Base-by-base conservation (phyloP, 2,113 vertebrate species). In the Monopterus albus region DNA sequence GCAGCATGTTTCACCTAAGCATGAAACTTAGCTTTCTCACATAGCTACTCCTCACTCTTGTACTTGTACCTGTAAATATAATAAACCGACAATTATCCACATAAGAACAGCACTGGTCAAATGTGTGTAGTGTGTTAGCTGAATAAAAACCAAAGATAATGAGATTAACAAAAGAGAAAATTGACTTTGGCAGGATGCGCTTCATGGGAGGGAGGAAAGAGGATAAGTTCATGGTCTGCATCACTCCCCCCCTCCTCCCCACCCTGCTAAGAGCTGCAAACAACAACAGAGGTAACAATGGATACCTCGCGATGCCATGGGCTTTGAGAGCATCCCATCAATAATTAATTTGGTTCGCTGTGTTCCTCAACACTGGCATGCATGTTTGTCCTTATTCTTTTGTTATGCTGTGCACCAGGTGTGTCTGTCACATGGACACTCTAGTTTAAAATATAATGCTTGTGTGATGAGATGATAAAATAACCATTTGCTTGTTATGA, bases 281-380 rank as follows among this genome's bases (percentile, higher is more conserved):
- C 71, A 84, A 81, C 74, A 85, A 78, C 64, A 79, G 51, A 49
- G 70, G 81, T 75, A 91, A 90, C 88, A 88, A 84, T 84, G 85
- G 88, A 89, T 73, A 84, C 89, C 81, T 77, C 53, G 61, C 73
- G 86, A 86, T 31, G 81, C 63, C 67, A 76, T 1, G 14, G 61
- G 70, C 83, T 83, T 85, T 88, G 61, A 84, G 79, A 88, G 84
- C 81, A 79, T 72, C 70, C 70, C 80, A 81, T 90, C 84, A 84
- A 90, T 90, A 84, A 89, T 90, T 63, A 18, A 90, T 81, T 63
- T 75, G 29, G 18, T 82, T 63, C 57, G 83, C 62, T 67, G 79
- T 84, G 78, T 68, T 90, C 66, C 69, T 75, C 64, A 49, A 67
- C 67, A 53, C 49, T 18, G 47, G 72, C 88, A 72, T 25, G 38